Percentiles rank a stretch among this genome's conserved stretches.
Conservation (phyloP, 1,140 invertebrate species). For the Drosophila mauritiana region DNA sequence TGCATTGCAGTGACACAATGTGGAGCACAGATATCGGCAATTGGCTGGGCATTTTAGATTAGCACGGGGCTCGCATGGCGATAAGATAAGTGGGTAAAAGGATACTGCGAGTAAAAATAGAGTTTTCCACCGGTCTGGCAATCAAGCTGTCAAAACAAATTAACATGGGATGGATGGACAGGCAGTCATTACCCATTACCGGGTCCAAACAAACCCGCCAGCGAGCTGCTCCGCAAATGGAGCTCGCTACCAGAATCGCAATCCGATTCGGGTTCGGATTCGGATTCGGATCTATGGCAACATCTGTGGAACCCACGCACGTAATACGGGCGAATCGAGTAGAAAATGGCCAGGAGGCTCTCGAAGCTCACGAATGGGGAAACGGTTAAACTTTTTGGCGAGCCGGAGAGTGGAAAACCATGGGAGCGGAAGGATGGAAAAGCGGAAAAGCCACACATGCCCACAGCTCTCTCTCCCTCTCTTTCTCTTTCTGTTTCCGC, state of each 20-base stretch:
- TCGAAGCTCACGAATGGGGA: conserved; percentile 36
- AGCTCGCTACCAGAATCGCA: too few relatives aligned
- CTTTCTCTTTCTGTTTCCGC: not conserved
- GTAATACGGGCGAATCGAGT: conserved; percentile 38
- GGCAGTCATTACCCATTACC: conserved; percentile 34
- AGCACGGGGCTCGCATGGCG: conserved; percentile 44
- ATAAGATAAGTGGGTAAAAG: conserved; percentile 61
- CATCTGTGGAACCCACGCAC: conserved; percentile 58
- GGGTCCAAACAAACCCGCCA: conserved; percentile 34
- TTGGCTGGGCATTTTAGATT: conserved; percentile 52
- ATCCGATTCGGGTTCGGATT: not conserved
- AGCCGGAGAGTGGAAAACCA: conserved; percentile 22
- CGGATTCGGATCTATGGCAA: conserved; percentile 22
- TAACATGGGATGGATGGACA: conserved; percentile 32
- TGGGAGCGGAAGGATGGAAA: conserved; percentile 10
- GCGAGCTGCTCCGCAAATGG: conserved; percentile 8
- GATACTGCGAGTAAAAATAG: not conserved
- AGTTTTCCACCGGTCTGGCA: conserved; percentile 49
- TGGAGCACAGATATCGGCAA: conserved; percentile 53
- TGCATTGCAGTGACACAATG: conserved; percentile 19
- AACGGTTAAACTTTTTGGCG: conserved; percentile 71
- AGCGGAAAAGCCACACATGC: conserved; percentile 13
- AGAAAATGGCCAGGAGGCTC: conserved; percentile 44
- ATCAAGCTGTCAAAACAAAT: conserved; percentile 72
- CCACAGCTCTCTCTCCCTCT: not conserved